A percentile compares a stretch with the other conserved stretches of the same genome.
Evolutionary conservation across 1,140 invertebrate genomes (phyloP).

Genomic region (Pogonognathellus flavescens): DNA sequence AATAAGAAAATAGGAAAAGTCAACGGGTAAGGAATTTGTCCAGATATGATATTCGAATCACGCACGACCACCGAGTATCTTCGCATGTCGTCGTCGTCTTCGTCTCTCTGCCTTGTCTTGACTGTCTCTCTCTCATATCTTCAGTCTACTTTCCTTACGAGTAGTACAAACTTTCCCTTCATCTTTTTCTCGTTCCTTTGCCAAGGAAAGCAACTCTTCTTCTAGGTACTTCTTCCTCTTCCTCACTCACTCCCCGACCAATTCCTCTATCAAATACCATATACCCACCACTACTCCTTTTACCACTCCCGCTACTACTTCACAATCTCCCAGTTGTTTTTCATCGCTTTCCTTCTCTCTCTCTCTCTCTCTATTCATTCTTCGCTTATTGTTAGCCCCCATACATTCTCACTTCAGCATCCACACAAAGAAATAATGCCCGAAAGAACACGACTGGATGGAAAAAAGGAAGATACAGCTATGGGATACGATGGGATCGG

Average conservation of each 20-base stretch:
- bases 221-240: conserved; percentile 33
- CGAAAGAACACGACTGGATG: background rate
- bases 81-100: conserved; percentile 58
- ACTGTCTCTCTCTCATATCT: conserved; percentile 51
- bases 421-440: background rate
- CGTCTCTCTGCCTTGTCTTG: conserved; percentile 9
- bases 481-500: conserved; percentile 21
- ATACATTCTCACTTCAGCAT: conserved; percentile 40
- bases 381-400: conserved; percentile 35
- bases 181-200: conserved; percentile 47
- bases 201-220: background rate
- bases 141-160: background rate
- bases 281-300: background rate
- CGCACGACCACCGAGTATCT: conserved; percentile 61
- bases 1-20: conserved; percentile 65
- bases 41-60: conserved; percentile 63
- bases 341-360: conserved; percentile 17
- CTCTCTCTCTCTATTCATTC: conserved; percentile 28
- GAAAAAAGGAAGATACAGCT: background rate
- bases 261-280: background rate
- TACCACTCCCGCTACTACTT: background rate
- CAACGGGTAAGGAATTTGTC: conserved; percentile 61
- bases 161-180: background rate
- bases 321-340: conserved; percentile 37
- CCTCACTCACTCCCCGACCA: background rate